Evolutionary conservation across 2,888 invertebrate species (phyloP).

Genomic region (Latrodectus elegans): DNA sequence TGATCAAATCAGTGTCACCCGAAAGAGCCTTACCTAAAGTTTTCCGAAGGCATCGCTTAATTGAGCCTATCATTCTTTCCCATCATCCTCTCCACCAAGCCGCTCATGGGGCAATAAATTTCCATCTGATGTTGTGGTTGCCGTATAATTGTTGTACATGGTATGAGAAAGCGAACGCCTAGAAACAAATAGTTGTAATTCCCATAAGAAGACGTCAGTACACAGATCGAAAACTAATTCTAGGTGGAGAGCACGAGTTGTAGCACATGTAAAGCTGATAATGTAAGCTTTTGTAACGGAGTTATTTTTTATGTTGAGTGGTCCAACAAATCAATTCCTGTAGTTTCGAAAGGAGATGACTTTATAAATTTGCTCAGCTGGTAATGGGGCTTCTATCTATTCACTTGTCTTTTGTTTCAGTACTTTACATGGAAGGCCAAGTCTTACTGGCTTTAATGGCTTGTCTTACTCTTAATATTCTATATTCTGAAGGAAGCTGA

Average conservation of each 20-base stretch:
- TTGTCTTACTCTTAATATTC: no score
- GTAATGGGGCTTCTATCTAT: background rate
- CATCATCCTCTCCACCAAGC: background rate
- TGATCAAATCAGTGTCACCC: no score
- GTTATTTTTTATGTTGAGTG: background rate
- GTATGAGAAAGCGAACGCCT: background rate
- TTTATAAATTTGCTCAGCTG: background rate
- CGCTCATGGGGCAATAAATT: background rate
- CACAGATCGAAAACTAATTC: background rate
- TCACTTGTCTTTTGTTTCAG: background rate
- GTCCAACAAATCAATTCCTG: background rate
- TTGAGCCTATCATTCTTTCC: background rate
- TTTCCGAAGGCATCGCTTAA: background rate
- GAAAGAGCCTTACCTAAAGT: no score
- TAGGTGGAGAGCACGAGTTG: background rate
- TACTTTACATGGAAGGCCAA: background rate
- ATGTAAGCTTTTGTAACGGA: background rate
- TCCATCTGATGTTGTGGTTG: background rate
- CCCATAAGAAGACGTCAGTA: background rate
- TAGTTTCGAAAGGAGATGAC: background rate
- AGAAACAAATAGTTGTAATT: background rate
- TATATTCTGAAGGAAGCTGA: no score
- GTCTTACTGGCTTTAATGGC: no score
- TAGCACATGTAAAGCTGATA: background rate
- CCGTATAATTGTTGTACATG: background rate